These are phyloP conservation scores for Opisthograptis luteolata DNA, from an alignment of 2,888 invertebrate species.

Conservation along the genomic window DNA sequence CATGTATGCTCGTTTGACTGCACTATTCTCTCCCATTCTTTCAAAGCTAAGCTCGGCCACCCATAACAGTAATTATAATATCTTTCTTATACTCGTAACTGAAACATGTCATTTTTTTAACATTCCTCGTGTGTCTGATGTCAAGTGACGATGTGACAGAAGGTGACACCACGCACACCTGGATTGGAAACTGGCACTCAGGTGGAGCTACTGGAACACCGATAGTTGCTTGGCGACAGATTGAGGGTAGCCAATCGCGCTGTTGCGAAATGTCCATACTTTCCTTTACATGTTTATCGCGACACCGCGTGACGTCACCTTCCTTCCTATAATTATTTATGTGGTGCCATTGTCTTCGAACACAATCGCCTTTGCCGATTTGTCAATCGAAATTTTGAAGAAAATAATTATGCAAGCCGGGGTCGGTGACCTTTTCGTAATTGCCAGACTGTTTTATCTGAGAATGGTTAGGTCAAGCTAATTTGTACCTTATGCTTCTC, in stretches of 20 bases:
- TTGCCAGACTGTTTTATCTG: constrained; percentile 10
- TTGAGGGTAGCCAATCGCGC: neutral
- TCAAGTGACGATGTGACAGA: too few relatives aligned
- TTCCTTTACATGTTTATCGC: neutral
- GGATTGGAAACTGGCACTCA: too few relatives aligned
- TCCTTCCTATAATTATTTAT: constrained; percentile 54
- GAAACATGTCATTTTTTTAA: too few relatives aligned
- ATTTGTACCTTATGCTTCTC: neutral
- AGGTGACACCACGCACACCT: too few relatives aligned
- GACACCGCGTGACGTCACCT: constrained; percentile 50
- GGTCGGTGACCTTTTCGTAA: constrained; percentile 32
- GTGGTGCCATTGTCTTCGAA: constrained; percentile 62
- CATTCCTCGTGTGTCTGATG: too few relatives aligned
- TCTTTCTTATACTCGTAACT: too few relatives aligned
- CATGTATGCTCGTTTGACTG: too few relatives aligned
- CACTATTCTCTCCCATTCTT: too few relatives aligned
- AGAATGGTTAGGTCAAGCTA: neutral
- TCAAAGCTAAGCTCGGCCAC: too few relatives aligned
- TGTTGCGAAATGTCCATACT: constrained; percentile 24
- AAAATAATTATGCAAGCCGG: constrained; percentile 47
- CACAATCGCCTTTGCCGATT: constrained; percentile 65
- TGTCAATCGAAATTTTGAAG: constrained; percentile 55
- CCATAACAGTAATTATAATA: too few relatives aligned
- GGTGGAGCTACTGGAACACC: too few relatives aligned
- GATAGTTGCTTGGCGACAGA: too few relatives aligned